Evolutionary conservation across 1,140 invertebrate genomes (phyloP), one percentile per base, ranked within the genome.

Genomic region (Sesamia nonagrioides): DNA sequence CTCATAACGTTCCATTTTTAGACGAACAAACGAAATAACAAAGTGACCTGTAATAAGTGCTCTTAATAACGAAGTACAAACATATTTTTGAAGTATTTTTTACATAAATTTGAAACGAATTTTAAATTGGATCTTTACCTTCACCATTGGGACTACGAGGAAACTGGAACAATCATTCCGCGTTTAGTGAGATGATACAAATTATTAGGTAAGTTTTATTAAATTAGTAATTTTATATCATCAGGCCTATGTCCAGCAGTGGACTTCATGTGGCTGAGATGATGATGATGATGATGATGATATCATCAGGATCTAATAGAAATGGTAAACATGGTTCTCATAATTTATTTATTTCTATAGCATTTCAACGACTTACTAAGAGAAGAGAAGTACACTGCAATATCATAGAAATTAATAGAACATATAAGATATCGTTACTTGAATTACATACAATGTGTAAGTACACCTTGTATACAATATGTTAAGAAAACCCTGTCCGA

Each of bases 151-250:
- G 37, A 76, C 52, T 77, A 77, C 58, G 58, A 77, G 58, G 45
- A 66, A 13, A 66, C 75, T 78, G 78, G 72, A 42, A 72, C 42
- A 68, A 77, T 72, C 66, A 80, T 89, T 89, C 88, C 84, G 84
- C 89, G 85, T 88, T 80, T 76, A 69, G 78, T 78, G 78, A 37
- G 92, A 92, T 92, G 87, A 93, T 92, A 93, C 92, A 92, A 73
- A 86, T 76, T 77, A 82, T 82, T 86, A 92, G 92, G 92, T 93
- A 84, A 88, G 88, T 69, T 48, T 7, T 35, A 35, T 21, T 11
- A 50, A n/a, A n/a, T 50, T 13, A 9, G 8, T 45, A 50, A 0
- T 0, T n/a, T n/a, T 50, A 50, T 50, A 13, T 50, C 5, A 50
- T 50, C 15, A 50, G 15, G 4, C 7, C 11, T 9, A 9, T 42